phyloP scores from a whole-genome alignment of 2,113 vertebrate genomes.

The Spermophilus dauricus region DNA sequence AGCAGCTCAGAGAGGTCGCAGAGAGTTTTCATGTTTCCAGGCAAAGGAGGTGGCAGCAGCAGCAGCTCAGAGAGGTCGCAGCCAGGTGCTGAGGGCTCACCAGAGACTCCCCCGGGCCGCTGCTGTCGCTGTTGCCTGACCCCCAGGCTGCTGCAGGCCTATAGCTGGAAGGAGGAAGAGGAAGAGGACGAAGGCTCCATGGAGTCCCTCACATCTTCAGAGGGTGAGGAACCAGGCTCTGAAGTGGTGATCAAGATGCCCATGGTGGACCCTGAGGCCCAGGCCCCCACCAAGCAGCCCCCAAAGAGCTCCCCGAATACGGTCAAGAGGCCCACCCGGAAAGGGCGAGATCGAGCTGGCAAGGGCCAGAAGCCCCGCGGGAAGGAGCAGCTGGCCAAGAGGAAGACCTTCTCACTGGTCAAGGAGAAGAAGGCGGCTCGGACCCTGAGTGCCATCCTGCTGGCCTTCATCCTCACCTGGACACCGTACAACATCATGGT shows the following conservation, averaged over 20 bases:
- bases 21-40: no score
- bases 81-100: conserved; percentile 63
- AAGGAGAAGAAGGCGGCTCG: conserved; percentile 92
- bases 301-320: conserved; percentile 73
- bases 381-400: conserved; percentile 83
- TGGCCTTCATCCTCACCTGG: conserved; percentile 92
- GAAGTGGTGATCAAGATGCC: conserved; percentile 85
- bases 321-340: conserved; percentile 80
- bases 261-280: conserved; percentile 82
- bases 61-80: conserved; percentile 84
- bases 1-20: conserved; percentile 84
- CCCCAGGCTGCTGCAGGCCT: conserved; percentile 79
- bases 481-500: conserved; percentile 93
- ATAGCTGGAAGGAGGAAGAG: conserved; percentile 89
- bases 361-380: conserved; percentile 74
- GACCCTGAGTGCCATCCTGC: conserved; percentile 90
- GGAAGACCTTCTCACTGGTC: conserved; percentile 87
- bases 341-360: conserved; percentile 68
- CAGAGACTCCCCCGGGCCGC: conserved; percentile 36
- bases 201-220: conserved; percentile 86
- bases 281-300: conserved; percentile 61
- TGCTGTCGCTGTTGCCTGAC: conserved; percentile 84
- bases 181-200: conserved; percentile 86
- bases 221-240: conserved; percentile 86
- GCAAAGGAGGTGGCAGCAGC: conserved; percentile 86